Conservation (phyloP, 2,797 vertebrate species). For the Catostomus latipinnis region DNA sequence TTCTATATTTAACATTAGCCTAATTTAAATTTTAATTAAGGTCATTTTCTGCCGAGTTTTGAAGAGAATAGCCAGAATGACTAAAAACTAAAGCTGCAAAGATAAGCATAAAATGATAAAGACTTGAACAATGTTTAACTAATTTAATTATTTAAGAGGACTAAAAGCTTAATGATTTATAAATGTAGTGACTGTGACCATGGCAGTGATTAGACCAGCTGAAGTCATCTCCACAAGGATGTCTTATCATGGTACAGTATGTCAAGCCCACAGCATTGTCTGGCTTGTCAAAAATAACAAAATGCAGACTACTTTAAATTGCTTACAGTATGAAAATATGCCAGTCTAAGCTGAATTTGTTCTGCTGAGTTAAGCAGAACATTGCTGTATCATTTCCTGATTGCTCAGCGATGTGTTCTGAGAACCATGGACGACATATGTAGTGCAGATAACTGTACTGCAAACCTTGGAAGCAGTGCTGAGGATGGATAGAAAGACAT, state of each 20-base stretch:
- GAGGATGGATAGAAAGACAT: not conserved
- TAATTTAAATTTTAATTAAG: slow-evolving; percentile 35
- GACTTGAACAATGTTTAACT: slow-evolving; percentile 26
- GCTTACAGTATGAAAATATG: slow-evolving; percentile 35
- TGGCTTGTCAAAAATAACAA: slow-evolving; percentile 20
- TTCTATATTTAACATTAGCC: slow-evolving; percentile 10
- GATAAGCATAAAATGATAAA: slow-evolving; percentile 6
- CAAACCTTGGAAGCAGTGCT: slow-evolving; percentile 3
- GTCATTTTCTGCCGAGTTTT: not conserved
- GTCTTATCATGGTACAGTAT: not conserved
- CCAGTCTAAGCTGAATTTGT: slow-evolving; percentile 26
- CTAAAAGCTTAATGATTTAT: slow-evolving; percentile 4
- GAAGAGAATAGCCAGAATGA: not conserved
- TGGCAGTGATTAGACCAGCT: slow-evolving; percentile 22
- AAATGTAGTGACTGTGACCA: slow-evolving; percentile 27
- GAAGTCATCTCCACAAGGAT: slow-evolving; percentile 13
- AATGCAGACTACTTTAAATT: slow-evolving; percentile 11
- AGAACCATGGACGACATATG: not conserved
- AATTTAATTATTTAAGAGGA: slow-evolving; percentile 30
- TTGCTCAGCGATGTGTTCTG: slow-evolving; percentile 23
- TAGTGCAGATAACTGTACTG: slow-evolving; percentile 21
- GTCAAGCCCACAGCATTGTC: slow-evolving; percentile 8
- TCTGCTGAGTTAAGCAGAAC: slow-evolving; percentile 40
- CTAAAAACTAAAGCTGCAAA: not conserved
- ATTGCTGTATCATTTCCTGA: slow-evolving; percentile 34